Evolutionary conservation across 2,797 vertebrate genomes (phyloP).

Genomic region (Enteromius thamalakanensis): DNA sequence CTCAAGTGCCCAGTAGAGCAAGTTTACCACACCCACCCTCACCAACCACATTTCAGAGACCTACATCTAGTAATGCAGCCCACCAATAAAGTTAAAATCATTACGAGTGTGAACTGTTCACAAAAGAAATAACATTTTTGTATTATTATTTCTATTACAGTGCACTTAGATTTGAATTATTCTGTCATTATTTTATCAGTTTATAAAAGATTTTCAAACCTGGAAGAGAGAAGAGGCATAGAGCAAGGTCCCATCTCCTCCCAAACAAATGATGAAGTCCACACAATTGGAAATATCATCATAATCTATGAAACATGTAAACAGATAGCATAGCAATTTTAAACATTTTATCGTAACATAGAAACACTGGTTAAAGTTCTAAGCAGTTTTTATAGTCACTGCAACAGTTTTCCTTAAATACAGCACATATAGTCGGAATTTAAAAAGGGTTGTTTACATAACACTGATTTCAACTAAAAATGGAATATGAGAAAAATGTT

Average conservation of each 20-base stretch:
- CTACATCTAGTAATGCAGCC: not conserved
- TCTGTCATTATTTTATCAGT: not conserved
- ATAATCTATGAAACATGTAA: constrained; percentile 70
- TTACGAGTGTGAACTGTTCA: not conserved
- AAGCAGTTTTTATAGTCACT: too few relatives aligned
- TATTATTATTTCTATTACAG: not conserved
- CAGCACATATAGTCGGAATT: too few relatives aligned
- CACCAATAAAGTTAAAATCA: not conserved
- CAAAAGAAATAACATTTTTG: not conserved
- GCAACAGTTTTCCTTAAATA: too few relatives aligned
- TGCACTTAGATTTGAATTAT: not conserved
- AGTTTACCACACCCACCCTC: not conserved
- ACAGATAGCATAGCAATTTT: not conserved
- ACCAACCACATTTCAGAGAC: not conserved
- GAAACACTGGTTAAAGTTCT: too few relatives aligned
- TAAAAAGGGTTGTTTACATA: too few relatives aligned
- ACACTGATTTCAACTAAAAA: too few relatives aligned
- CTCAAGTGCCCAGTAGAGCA: not conserved
- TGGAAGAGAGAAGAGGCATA: constrained; percentile 85
- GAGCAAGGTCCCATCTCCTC: constrained; percentile 82
- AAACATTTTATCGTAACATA: too few relatives aligned
- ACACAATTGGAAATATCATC: constrained; percentile 84
- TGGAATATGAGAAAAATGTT: too few relatives aligned
- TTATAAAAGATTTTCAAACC: constrained; percentile 62
- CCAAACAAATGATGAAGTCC: constrained; percentile 84